Conservation (phyloP, 2,888 invertebrate genomes). For the Poecilobothrus nobilitatus region DNA sequence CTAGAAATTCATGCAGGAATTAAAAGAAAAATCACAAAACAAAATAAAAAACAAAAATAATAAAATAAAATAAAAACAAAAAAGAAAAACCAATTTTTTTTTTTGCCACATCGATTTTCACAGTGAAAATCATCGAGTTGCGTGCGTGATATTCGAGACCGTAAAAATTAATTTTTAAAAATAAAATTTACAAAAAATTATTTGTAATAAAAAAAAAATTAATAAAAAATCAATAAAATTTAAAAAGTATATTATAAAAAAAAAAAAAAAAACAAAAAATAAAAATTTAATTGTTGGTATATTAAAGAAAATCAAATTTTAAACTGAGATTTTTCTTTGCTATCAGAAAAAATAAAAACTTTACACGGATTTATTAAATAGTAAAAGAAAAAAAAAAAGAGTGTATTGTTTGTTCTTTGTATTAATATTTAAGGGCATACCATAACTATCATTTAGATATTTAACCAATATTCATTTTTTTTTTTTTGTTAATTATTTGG, state of each 20-base stretch:
- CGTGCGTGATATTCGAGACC: conserved; percentile 3
- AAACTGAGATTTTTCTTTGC: no score
- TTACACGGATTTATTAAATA: no score
- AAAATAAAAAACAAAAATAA: neutral
- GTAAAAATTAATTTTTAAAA: neutral
- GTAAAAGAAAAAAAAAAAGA: no score
- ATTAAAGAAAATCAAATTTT: no score
- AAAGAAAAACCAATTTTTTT: neutral
- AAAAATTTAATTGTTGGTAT: no score
- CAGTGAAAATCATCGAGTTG: neutral
- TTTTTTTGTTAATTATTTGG: no score
- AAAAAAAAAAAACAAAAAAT: no score
- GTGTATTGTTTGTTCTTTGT: no score
- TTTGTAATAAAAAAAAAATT: neutral
- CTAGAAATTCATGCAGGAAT: neutral
- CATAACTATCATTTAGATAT: no score
- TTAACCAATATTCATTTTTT: no score
- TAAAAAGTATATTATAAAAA: neutral
- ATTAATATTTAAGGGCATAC: no score
- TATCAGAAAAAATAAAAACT: no score
- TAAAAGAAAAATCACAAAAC: neutral
- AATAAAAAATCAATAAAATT: neutral
- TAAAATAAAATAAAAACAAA: neutral
- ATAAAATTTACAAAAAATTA: neutral
- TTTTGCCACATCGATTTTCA: conserved; percentile 6